Percentiles rank a stretch among this genome's conserved stretches.
phyloP scores from a whole-genome alignment of 2,797 vertebrate species.

The Picus viridis region DNA sequence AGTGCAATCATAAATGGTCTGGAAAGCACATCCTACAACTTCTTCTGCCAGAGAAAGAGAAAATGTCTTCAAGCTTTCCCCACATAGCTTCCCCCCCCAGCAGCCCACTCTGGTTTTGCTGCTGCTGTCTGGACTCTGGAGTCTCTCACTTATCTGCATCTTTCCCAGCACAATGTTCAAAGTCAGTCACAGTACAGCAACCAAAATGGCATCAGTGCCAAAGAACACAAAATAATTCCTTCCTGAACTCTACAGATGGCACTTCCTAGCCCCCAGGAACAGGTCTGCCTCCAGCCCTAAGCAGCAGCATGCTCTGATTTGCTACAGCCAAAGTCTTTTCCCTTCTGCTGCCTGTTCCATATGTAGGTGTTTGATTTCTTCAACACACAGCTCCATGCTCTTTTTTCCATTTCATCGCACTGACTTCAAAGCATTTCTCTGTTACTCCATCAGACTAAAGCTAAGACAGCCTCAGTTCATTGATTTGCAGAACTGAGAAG shows the following conservation, averaged over 20 bases:
- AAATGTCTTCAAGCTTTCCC: not conserved
- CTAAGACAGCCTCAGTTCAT: not conserved
- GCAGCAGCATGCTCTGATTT: not conserved
- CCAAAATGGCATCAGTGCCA: not conserved
- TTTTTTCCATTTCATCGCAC: not conserved
- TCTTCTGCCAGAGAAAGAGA: not conserved
- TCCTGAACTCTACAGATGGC: not conserved
- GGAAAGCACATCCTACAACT: not conserved
- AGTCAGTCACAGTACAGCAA: not conserved
- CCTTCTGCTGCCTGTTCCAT: not conserved
- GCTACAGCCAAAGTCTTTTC: not conserved
- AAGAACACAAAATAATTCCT: not conserved
- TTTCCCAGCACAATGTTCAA: not conserved
- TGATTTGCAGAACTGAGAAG: not conserved
- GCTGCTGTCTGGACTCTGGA: not conserved
- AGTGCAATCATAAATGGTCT: not conserved
- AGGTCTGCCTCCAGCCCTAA: not conserved
- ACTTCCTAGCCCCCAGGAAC: not conserved
- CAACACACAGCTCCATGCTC: not conserved
- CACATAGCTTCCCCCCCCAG: too few relatives aligned
- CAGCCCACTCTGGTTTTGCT: not conserved
- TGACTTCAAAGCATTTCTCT: not conserved
- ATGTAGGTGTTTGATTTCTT: not conserved
- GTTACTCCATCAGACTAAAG: not conserved
- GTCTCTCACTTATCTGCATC: not conserved